Conservation (phyloP, 2,888 invertebrate genomes). For the Diadromus collaris region DNA sequence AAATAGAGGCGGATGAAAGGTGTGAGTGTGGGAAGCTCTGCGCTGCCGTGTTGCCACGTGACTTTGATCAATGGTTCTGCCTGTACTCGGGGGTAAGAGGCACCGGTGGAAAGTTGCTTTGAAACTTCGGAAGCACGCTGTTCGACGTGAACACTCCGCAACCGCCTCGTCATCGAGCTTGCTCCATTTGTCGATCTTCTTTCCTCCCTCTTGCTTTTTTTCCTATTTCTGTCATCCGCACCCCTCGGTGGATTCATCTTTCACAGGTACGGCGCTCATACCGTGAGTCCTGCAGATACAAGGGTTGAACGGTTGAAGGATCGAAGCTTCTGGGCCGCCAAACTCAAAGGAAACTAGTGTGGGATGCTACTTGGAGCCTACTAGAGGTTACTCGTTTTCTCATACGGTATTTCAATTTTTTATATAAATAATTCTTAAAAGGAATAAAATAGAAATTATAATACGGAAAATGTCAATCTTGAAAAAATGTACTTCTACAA, state of each 20-base stretch:
- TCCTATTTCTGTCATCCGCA: conserved; percentile 17
- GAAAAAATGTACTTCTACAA: neutral
- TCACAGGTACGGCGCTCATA: conserved; percentile 4
- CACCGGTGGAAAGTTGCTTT: conserved; percentile 61
- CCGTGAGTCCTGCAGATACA: neutral
- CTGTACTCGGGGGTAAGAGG: conserved; percentile 30
- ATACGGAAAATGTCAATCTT: neutral
- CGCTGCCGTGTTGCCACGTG: conserved; percentile 61
- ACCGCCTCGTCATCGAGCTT: conserved; percentile 49
- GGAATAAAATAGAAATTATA: neutral
- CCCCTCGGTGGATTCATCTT: conserved; percentile 40
- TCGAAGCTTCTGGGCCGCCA: conserved; percentile 7
- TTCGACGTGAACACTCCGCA: conserved; percentile 42
- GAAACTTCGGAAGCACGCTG: conserved; percentile 59
- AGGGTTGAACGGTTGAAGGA: neutral
- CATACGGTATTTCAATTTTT: neutral
- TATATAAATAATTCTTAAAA: neutral
- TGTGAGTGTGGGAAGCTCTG: conserved; percentile 51
- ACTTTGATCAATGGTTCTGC: conserved; percentile 65
- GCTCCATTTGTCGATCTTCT: conserved; percentile 31
- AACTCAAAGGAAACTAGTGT: conserved; percentile 17
- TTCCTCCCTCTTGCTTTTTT: neutral
- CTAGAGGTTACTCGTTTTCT: neutral
- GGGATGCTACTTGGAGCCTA: neutral
- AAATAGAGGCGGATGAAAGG: conserved; percentile 41